Percentiles rank a stretch among this genome's conserved stretches.
phyloP scores from a whole-genome alignment of 2,113 vertebrate genomes.

The Mormoops blainvillei region DNA sequence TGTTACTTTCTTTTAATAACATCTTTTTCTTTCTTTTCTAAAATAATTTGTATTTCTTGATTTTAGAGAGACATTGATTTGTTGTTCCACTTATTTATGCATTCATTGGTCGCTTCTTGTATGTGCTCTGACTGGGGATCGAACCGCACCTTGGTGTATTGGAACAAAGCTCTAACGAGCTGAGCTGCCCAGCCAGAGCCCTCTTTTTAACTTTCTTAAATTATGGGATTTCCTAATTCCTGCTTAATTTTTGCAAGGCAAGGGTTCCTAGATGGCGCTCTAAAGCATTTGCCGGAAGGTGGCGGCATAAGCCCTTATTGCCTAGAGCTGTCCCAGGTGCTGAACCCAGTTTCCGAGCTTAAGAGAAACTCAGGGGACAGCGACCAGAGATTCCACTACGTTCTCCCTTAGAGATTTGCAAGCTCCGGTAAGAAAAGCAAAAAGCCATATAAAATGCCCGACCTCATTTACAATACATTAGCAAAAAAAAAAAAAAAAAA shows the following conservation, averaged over 20 bases:
- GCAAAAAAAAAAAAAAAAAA: neutral
- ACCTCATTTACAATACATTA: neutral
- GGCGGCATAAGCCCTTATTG: slow-evolving; percentile 73
- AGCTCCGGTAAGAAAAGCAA: neutral
- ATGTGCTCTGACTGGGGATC: no score
- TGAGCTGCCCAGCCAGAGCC: no score
- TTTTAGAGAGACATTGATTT: no score
- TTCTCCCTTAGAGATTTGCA: neutral
- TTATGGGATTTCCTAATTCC: neutral
- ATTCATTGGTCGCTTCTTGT: no score
- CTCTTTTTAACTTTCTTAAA: no score
- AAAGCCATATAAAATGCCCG: neutral
- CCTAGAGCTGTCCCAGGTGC: slow-evolving; percentile 74
- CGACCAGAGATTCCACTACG: neutral
- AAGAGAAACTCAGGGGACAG: neutral
- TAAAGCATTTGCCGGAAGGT: slow-evolving; percentile 72
- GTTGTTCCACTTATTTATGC: no score
- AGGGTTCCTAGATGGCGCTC: neutral
- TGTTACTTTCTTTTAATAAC: neutral
- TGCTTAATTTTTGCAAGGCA: neutral
- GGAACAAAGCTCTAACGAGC: no score
- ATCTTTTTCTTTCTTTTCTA: neutral
- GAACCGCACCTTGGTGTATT: no score
- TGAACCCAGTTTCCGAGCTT: slow-evolving; percentile 35
- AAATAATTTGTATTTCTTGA: neutral